Evolutionary conservation across 2,888 invertebrate genomes (phyloP).

Genomic region (Dicycla oo): DNA sequence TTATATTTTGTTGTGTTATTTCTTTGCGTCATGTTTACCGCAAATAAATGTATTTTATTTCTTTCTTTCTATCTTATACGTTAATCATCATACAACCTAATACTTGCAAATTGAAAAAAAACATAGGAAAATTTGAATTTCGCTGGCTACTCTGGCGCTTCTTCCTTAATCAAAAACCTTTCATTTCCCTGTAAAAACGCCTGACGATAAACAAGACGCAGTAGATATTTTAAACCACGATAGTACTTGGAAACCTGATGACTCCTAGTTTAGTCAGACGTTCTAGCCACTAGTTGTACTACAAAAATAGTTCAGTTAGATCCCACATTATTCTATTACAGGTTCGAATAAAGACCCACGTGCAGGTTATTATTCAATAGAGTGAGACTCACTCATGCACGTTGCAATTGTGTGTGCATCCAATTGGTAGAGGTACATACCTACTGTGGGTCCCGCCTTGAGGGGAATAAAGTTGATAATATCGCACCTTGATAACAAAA

Average conservation of each 20-base stretch:
- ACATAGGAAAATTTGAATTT: too few species aligned
- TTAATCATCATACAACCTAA: too few species aligned
- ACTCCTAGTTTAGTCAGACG: neutral
- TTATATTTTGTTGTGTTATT: too few species aligned
- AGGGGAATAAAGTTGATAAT: constrained; percentile 31
- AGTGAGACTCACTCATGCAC: constrained; percentile 26
- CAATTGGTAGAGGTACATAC: constrained; percentile 31
- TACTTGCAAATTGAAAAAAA: too few species aligned
- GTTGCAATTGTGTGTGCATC: constrained; percentile 38
- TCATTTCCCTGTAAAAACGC: neutral
- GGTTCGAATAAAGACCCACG: constrained; percentile 53
- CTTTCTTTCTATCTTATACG: too few species aligned
- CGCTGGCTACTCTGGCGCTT: too few species aligned
- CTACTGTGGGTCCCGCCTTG: neutral
- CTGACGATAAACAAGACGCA: neutral
- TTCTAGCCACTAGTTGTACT: constrained; percentile 6
- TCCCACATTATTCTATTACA: constrained; percentile 57
- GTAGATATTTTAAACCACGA: neutral
- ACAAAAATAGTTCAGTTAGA: constrained; percentile 51
- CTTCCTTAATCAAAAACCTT: too few species aligned
- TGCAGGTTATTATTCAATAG: constrained; percentile 60
- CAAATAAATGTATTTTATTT: too few species aligned
- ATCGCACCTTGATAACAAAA: too few species aligned
- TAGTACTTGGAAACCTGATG: constrained; percentile 30
- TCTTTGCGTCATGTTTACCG: too few species aligned